Base-by-base conservation (phyloP, 2,797 vertebrate species). In the Melanotaenia maccullochi region DNA sequence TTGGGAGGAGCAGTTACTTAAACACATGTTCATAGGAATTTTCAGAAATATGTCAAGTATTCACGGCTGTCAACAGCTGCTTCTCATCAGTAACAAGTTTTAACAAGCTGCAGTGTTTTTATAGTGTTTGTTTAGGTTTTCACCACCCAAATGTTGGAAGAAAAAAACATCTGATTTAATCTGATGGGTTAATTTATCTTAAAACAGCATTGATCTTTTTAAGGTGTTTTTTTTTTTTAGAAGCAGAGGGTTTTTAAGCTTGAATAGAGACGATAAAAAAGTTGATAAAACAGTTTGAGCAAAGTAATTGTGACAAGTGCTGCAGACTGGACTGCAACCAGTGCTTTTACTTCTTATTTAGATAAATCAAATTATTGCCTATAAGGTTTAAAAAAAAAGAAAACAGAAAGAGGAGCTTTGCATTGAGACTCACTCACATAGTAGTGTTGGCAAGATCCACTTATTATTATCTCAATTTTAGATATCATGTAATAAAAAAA, bases 401-500 rank as follows among this genome's bases (percentile, higher is more conserved):
- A 5, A 16, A 42, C 3, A 42, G 40, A 38, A 38, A 36, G 11
- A 36, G 35, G 12, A 61, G 38, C 7, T 36, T 25, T 49, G 32
- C 9, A 1, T n/a, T 57, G 25, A 42, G 18, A 40, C 3, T 60
- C 52, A 8, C 1, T 6, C 56, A 40, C 0, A 6, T 9, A 62
- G 12, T 42, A 33, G 36, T 47, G 5, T 55, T 35, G 22, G 58
- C n/a, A 28, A 1, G 9, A 47, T 57, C 4, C 36, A 25, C 25
- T 78, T 68, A 59, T 76, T 24, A 47, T 67, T 24, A 35, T 51
- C 14, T 71, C 54, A 55, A 3, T 11, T 0, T 2, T 66, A 60
- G 6, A 35, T 57, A 60, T 81, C 36, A 81, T 9, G 60, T 65
- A 76, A 86, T 89, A 91, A 90, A 90, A 68, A 14, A 40, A 40